Evolutionary conservation across 30 jellyfish, hydroid and myxozoan genomes (phyloP).

Genomic region (Calvadosia cruxmelitensis): DNA sequence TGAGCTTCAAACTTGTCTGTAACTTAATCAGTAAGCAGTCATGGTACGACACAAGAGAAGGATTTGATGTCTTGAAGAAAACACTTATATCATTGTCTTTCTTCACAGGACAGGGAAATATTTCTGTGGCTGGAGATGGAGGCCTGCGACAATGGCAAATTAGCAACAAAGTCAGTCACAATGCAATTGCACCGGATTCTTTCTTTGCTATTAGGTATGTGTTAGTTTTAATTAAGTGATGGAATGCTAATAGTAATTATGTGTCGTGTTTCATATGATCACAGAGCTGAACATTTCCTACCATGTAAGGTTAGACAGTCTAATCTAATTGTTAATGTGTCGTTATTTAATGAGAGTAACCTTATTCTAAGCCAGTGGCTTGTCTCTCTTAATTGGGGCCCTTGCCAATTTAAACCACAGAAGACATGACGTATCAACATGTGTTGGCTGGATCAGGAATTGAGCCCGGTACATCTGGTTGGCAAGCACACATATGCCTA

Average conservation of each 20-base stretch:
- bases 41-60: not conserved
- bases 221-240: not conserved
- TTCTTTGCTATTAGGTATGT: slow-evolving; percentile 79
- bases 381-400: too few relatives aligned
- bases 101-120: slow-evolving; percentile 64
- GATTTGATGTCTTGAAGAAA: not conserved
- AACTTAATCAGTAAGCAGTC: not conserved
- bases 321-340: not conserved
- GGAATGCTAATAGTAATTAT: not conserved
- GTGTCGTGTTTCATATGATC: not conserved
- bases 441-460: too few relatives aligned
- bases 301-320: not conserved
- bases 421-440: too few relatives aligned
- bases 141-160: slow-evolving; percentile 90
- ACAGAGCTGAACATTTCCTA: slow-evolving; percentile 11
- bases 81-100: not conserved
- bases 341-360: not conserved
- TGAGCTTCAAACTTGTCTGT: too few relatives aligned
- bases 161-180: slow-evolving; percentile 52
- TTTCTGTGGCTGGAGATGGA: slow-evolving; percentile 89
- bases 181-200: slow-evolving; percentile 78
- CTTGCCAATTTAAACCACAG: too few relatives aligned
- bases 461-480: too few relatives aligned
- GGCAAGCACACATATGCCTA: too few relatives aligned
- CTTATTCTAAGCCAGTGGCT: too few relatives aligned